Conservation (phyloP, 2,888 invertebrate species). For the Monopis laevigella region DNA sequence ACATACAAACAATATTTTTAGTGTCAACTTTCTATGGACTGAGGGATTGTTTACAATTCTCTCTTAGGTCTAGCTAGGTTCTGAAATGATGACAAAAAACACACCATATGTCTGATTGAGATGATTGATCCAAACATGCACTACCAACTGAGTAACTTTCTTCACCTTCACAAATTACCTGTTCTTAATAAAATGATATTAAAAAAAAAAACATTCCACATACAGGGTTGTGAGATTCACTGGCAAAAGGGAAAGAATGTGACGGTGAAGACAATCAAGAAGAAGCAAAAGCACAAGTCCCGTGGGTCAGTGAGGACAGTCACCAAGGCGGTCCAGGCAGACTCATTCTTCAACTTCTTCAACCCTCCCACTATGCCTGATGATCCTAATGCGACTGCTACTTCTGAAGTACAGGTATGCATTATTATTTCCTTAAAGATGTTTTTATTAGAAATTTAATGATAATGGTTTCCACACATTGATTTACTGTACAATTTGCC, state of each 20-base stretch:
- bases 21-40: too few species aligned
- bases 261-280: constrained; percentile 94
- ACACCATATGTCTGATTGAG: constrained; percentile 25
- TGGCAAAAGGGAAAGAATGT: constrained; percentile 99
- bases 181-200: neutral
- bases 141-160: constrained; percentile 22
- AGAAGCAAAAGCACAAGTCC: constrained; percentile 99
- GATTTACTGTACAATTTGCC: too few species aligned
- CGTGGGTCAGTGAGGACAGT: constrained; percentile 93
- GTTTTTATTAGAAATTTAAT: too few species aligned
- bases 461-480: too few species aligned
- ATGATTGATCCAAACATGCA: constrained; percentile 23
- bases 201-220: neutral
- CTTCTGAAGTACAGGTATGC: constrained; percentile 82
- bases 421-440: too few species aligned
- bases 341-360: constrained; percentile 99
- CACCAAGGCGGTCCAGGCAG: constrained; percentile 93
- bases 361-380: constrained; percentile 89
- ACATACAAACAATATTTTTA: too few species aligned
- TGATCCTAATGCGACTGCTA: constrained; percentile 81
- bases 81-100: constrained; percentile 33
- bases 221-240: constrained; percentile 88
- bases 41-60: too few species aligned
- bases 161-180: neutral
- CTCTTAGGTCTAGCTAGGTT: neutral